Base-by-base conservation (phyloP, 2,888 invertebrate species). In the Hermaeophaga mercurialis region DNA sequence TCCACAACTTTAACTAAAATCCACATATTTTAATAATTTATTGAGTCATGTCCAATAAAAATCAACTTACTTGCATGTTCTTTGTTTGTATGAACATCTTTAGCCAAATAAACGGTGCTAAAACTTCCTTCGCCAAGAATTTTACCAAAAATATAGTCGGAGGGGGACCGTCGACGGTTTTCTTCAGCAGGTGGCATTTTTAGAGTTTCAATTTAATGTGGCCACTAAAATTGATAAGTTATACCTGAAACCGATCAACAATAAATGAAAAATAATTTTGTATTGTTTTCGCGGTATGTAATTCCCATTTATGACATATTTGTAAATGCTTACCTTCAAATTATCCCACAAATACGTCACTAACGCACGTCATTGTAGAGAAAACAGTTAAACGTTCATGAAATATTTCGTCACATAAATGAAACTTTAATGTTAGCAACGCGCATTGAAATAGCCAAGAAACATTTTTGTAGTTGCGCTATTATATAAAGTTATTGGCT, bases 121-220 rank as follows among this genome's bases (percentile, higher is more conserved):
- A 93, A 99, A 76, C 96, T 96, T 63, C 98, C 98, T 79, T 98
- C 97, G 63, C 98, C 98, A 70, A 99, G 90, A 61, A 91, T 85
- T 81, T 93, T 94, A 56, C 95, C 94, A 80, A 99, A 99, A 71
- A 92, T 89, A 77, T 91, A 98, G 80, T 98, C 96, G 73, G 89
- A 87, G 52, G 94, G 86, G 14, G 86, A 85, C 70, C 88, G 83
- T 75, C 90, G 92, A 45, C 84, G 79, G 71, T 61, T 79, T 68
- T 71, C 80, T 75, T 72, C 69, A 62, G 71, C 72, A 65, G 74
- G 73, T 61, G 72, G 76, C 44, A 74, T 71, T 73, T 45, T 38
- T 17, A n/a, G 31, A 52, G 2, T 15, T n/a, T 55, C 19, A 36
- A 3, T 17, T 18, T 28, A 49, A 19, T n/a, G 1, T 11, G 3